A percentile compares a stretch with the other conserved stretches of the same genome.
Evolutionary conservation across 2,888 invertebrate genomes (phyloP).

Genomic region (Himalopsyche kuldschensis): DNA sequence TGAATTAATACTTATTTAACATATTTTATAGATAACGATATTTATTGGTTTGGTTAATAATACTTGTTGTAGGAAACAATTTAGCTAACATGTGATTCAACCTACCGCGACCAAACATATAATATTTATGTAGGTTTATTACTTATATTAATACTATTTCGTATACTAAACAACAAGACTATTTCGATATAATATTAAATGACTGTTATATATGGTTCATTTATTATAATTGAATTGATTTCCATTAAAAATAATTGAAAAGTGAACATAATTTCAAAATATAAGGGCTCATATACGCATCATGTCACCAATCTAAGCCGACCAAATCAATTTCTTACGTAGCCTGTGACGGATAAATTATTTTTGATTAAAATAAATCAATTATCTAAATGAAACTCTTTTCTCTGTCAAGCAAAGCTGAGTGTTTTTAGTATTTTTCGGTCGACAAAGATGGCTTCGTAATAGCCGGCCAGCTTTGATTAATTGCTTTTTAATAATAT

Average conservation of each 20-base stretch:
- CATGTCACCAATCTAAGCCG: not conserved
- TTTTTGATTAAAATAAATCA: not conserved
- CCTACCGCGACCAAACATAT: too few species aligned
- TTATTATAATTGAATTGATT: not conserved
- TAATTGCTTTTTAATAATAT: conserved; percentile 26
- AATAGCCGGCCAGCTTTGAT: conserved; percentile 12
- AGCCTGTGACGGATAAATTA: not conserved
- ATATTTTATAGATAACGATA: too few species aligned
- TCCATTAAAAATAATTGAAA: not conserved
- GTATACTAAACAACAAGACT: too few species aligned
- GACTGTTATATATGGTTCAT: too few species aligned
- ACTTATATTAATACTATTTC: too few species aligned
- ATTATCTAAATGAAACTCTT: conserved; percentile 3
- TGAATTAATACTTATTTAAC: too few species aligned
- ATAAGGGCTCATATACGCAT: not conserved
- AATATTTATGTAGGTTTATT: too few species aligned
- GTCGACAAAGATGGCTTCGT: conserved; percentile 8
- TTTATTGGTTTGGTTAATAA: too few species aligned
- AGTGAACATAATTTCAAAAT: not conserved
- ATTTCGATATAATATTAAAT: too few species aligned
- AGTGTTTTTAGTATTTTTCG: not conserved
- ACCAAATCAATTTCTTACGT: not conserved
- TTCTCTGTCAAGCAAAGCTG: not conserved
- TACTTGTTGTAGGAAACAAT: too few species aligned
- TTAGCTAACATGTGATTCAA: too few species aligned